phyloP scores from a whole-genome alignment of 1,140 invertebrate species.

The Cyphomyrmex costatus region DNA sequence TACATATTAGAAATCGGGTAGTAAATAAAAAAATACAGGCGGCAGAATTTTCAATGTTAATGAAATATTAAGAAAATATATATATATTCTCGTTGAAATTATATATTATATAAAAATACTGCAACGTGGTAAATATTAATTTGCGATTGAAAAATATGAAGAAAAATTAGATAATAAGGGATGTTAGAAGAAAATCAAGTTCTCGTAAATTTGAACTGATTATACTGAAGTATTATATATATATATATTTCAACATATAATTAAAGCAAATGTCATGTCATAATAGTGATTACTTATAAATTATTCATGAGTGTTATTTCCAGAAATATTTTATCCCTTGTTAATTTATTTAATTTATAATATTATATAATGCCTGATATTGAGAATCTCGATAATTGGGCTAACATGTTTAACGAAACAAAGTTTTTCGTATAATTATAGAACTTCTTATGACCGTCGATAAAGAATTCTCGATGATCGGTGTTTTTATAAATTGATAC shows the following conservation, averaged over 20 bases:
- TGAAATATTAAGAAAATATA: not conserved
- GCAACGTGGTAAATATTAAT: not conserved
- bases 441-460: not conserved
- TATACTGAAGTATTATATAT: not conserved
- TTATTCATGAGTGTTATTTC: conserved; percentile 60
- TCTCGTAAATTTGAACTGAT: not conserved
- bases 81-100: not conserved
- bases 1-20: not conserved
- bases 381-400: not conserved
- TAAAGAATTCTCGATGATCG: conserved; percentile 3
- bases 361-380: conserved; percentile 12
- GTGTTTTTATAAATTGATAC: conserved; percentile 34
- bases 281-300: conserved; percentile 43
- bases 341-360: conserved; percentile 31
- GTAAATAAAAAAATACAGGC: not conserved
- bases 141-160: not conserved
- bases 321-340: conserved; percentile 53
- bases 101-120: not conserved
- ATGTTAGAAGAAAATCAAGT: not conserved
- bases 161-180: conserved; percentile 2
- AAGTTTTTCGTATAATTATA: not conserved
- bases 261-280: not conserved
- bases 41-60: not conserved
- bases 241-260: conserved; percentile 11
- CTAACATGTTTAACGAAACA: not conserved